Evolutionary conservation across 2,797 vertebrate species (phyloP), one percentile per base, ranked within the genome.

Genomic region (Etheostoma nigrum): DNA sequence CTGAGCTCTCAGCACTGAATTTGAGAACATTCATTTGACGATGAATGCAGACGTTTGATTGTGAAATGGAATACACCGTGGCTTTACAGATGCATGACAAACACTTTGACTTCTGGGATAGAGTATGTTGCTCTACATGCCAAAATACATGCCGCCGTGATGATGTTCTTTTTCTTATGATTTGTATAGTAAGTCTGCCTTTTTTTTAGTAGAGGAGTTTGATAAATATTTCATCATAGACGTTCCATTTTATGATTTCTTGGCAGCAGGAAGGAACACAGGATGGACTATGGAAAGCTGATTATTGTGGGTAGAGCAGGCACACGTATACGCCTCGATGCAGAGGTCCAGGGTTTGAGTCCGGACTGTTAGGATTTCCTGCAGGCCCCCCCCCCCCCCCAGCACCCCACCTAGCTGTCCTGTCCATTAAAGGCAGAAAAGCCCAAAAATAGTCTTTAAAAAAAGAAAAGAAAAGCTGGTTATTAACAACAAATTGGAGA

Each of bases 221-320:
- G 44, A 63, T 60, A 5, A 63, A 44, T 25, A 9, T 80, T 67
- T 76, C 27, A 51, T 58, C 25, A 23, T 40, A 59, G 42, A 58
- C 21, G 15, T 89, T 86, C 83, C 45, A 72, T 54, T 33, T 30
- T 21, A 12, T 68, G 14, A 61, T 72, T 80, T 64, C 23, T 44
- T 78, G 14, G n/a, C 33, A 52, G 21, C 67, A 73, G 30, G 60
- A 59, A 71, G 12, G 15, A 48, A 42, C 1, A 19, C 8, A 48
- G 2, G 9, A n/a, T 40, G 16, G 69, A 44, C 67, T 4, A 16
- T 57, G 52, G 75, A 62, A 72, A 64, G 27, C 27, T 27, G 30
- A 40, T 1, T 40, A 40, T 40, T 40, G 27, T 27, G 27, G 27
- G 27, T 27, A 27, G 27, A 27, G 27, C 27, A 27, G 27, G 27